Percentiles rank a stretch among this genome's conserved stretches.
Evolutionary conservation across 2,797 vertebrate genomes (phyloP).

Genomic region (Pseudochirops corinnae): DNA sequence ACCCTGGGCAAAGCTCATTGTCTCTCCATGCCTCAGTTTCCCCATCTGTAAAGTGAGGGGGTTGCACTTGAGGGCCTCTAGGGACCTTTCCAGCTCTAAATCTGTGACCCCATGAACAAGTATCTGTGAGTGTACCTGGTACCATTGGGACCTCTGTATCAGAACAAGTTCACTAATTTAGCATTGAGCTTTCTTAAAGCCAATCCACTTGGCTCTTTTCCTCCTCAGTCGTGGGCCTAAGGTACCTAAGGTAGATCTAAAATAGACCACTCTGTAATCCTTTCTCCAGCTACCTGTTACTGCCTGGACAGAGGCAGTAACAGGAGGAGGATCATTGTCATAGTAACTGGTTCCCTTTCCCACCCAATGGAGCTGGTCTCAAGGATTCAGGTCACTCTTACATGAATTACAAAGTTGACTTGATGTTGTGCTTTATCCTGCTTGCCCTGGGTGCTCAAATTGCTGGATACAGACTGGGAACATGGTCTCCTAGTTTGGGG

Average conservation of each 20-base stretch:
- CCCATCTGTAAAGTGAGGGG: not conserved
- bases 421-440: not conserved
- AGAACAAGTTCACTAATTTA: not conserved
- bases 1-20: not conserved
- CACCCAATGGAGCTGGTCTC: not conserved
- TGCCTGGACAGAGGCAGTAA: not conserved
- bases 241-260: too few relatives aligned
- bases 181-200: not conserved
- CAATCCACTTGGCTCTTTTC: not conserved
- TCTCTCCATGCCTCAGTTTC: not conserved
- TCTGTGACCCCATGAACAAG: not conserved
- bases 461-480: not conserved
- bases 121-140: not conserved
- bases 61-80: not conserved
- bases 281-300: not conserved
- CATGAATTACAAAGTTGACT: not conserved
- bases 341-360: not conserved
- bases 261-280: not conserved
- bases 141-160: not conserved
- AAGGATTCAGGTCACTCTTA: not conserved
- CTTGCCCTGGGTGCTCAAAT: not conserved
- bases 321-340: not conserved
- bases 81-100: not conserved
- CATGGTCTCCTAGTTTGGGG: not conserved
- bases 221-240: not conserved